A percentile compares a stretch with the other conserved stretches of the same genome.
Evolutionary conservation across 2,113 vertebrate species (phyloP).

Genomic region (Dromiciops gliroides): DNA sequence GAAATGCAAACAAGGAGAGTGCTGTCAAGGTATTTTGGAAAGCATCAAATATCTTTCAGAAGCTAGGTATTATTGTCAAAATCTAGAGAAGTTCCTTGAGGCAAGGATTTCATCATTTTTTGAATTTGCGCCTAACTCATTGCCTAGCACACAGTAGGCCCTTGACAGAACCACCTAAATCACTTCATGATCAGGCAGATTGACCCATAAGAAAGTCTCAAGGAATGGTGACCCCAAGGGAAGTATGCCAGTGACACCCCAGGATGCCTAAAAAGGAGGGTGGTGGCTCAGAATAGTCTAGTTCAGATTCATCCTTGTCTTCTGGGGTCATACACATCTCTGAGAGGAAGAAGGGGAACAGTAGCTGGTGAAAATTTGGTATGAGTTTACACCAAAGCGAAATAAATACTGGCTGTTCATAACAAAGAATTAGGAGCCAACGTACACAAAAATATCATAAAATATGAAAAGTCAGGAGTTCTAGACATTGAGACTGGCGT

Average conservation of each 20-base stretch:
- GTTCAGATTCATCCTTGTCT: not conserved
- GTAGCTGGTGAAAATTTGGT: slow-evolving; percentile 45
- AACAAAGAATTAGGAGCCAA: slow-evolving; percentile 38
- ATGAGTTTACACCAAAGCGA: slow-evolving; percentile 63
- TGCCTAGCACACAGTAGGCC: not conserved
- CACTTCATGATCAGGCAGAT: slow-evolving; percentile 14
- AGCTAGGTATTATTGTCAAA: not conserved
- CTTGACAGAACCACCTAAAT: not conserved
- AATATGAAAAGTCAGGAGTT: slow-evolving; percentile 43
- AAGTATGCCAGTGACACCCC: not conserved
- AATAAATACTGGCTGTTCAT: slow-evolving; percentile 14
- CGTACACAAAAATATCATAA: slow-evolving; percentile 45
- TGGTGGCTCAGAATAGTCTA: not conserved
- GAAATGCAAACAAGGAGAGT: not conserved
- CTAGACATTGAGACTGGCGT: slow-evolving; percentile 57
- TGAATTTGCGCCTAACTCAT: not conserved
- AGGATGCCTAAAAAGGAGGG: slow-evolving; percentile 3
- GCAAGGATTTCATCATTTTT: not conserved
- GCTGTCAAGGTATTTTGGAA: not conserved
- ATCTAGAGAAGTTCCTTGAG: not conserved
- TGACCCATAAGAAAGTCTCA: not conserved
- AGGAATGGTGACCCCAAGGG: not conserved
- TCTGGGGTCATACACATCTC: slow-evolving; percentile 13
- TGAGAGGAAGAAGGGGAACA: slow-evolving; percentile 23
- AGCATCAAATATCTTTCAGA: not conserved